A percentile compares a stretch with the other conserved stretches of the same genome.
Conservation (phyloP, 2,797 vertebrate genomes). For the Ctenopoma multispine region DNA sequence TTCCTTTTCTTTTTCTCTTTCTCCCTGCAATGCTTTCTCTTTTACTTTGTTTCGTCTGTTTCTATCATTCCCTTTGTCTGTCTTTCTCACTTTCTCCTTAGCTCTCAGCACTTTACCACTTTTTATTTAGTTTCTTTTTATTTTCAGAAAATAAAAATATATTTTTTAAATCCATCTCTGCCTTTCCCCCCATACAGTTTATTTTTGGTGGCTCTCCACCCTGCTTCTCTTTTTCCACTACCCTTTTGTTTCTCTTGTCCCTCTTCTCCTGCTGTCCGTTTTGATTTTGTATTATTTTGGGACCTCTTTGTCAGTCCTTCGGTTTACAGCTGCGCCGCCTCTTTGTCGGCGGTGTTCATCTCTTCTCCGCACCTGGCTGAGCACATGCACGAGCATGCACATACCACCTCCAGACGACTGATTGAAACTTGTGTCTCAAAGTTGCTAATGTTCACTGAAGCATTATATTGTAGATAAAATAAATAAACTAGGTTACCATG, state of each 20-base stretch:
- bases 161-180: slow-evolving; percentile 39
- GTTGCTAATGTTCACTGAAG: slow-evolving; percentile 95
- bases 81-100: slow-evolving; percentile 24
- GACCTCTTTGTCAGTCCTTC: slow-evolving; percentile 68
- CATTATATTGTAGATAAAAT: slow-evolving; percentile 99
- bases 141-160: slow-evolving; percentile 24
- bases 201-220: slow-evolving; percentile 55
- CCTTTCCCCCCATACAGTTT: slow-evolving; percentile 40
- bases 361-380: slow-evolving; percentile 76
- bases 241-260: slow-evolving; percentile 43
- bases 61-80: slow-evolving; percentile 54
- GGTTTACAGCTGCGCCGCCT: slow-evolving; percentile 56
- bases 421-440: slow-evolving; percentile 94
- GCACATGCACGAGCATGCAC: slow-evolving; percentile 59
- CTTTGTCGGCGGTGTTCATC: slow-evolving; percentile 68
- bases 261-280: slow-evolving; percentile 50
- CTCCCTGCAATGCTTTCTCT: slow-evolving; percentile 40
- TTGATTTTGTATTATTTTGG: slow-evolving; percentile 73
- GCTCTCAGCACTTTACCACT: slow-evolving; percentile 47
- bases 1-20: slow-evolving; percentile 63
- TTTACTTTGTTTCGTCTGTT: slow-evolving; percentile 69
- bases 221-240: slow-evolving; percentile 39
- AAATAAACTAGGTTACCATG: slow-evolving; percentile 96
- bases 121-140: slow-evolving; percentile 45
- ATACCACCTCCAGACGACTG: slow-evolving; percentile 81